Base-by-base conservation (phyloP, 2,113 vertebrate species). In the Hippocampus zosterae region DNA sequence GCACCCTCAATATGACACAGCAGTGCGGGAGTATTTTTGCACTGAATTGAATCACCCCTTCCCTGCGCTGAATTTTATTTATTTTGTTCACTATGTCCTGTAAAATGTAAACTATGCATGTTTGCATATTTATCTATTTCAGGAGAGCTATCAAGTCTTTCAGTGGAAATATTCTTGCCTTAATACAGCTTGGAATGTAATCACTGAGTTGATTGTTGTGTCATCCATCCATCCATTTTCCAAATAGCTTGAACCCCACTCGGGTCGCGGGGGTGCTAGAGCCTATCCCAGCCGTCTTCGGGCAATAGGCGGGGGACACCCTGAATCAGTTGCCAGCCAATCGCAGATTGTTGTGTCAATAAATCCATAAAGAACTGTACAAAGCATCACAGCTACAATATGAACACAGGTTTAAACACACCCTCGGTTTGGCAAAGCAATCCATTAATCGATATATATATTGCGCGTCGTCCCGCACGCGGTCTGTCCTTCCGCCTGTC, bases 121-220 rank as follows among this genome's bases (percentile, higher is more conserved):
- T 67, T 25, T 65, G 18, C 64, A 69, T 67, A 48, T 59, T 71
- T 57, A 72, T 62, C 74, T 59, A 64, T 72, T 79, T 68, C 25
- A 72, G 46, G 25, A 46, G 57, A 68, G 79, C 72, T 76, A 65
- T 27, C 11, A n/a, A 67, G 80, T 70, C 83, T 71, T 72, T 70
- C 75, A 63, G 75, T 67, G 62, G 41, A 62, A 72, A 37, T 29
- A 23, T 48, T 55, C 70, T 76, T 81, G 71, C 65, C 68, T 74
- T 61, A 81, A 80, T 77, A 76, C 44, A 67, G 74, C 72, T 56
- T 75, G 85, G 80, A 86, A 85, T 84, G 83, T 82, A 82, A 78
- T 84, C 73, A 78, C 27, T 41, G 37, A 23, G 25, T n/a, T 29
- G 41, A 81, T 70, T 66, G 77, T 62, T 79, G 78, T 80, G 79